Base-by-base conservation (phyloP, 2,113 vertebrate species). In the Panthera leo region DNA sequence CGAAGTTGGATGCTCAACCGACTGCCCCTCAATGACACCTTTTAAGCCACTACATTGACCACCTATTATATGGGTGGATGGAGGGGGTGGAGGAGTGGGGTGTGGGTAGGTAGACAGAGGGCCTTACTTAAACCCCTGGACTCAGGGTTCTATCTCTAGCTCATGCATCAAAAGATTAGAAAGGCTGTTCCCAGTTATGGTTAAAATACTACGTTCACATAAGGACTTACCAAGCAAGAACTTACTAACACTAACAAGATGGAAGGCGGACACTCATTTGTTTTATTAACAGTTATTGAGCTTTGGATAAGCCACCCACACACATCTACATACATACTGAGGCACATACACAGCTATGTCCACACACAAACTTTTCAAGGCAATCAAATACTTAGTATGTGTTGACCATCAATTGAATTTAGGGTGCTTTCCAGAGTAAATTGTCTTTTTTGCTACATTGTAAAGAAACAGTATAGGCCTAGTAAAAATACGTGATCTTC, bases 301-400 rank as follows among this genome's bases (percentile, higher is more conserved):
- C 67, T 86, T 58, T 76, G 48, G 27, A 12, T 70, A 80, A 67
- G 29, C 90, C 36, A 58, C 23, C 5, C 31, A 39, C 23, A 42
- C 13, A 92, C 9, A 84, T 55, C 51, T 61, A 45, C 12, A 58
- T 11, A 83, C 19, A 67, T 12, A 84, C 4, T 39, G 27, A 94
- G 25, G 61, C 0, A n/a, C 27, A 94, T 14, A 78, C 39, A 48
- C 4, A 91, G 31, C 51, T 93, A 65, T 21, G 36, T 61, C 18
- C 51, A 91, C 15, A 90, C 0, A 93, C 7, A 80, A 7, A 84
- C 45, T 23, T 93, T 61, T 75, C 34, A 36, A 85, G 45, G 31
- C n/a, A 89, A 94, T 83, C 53, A 92, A 63, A 82, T 75, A 65
- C 48, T 95, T 89, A n/a, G 48, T 75, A 84, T n/a, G 34, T 58